These are phyloP conservation scores for Lottia scabra DNA, from an alignment of 2,888 invertebrate species.

Conservation along the genomic window DNA sequence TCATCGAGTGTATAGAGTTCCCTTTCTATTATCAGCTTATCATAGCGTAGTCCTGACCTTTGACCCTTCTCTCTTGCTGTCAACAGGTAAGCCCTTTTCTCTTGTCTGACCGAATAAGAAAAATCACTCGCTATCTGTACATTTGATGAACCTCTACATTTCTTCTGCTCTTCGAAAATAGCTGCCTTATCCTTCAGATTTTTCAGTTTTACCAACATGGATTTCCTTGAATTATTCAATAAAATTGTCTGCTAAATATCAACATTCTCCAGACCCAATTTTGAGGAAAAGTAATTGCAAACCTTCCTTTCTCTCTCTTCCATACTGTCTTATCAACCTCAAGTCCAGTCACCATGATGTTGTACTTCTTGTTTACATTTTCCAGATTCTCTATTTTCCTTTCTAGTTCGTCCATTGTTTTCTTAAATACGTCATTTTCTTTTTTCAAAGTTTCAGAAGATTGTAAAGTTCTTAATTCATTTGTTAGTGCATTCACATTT, in stretches of 20 bases:
- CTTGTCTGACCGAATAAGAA: background rate
- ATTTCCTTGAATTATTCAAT: background rate
- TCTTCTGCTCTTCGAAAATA: background rate
- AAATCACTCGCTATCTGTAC: background rate
- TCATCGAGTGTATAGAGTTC: background rate
- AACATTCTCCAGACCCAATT: background rate
- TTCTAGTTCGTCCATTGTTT: background rate
- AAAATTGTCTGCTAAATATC: background rate
- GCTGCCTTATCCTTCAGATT: background rate
- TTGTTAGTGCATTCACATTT: background rate
- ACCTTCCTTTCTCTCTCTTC: background rate
- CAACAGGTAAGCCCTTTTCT: background rate
- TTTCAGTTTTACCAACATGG: background rate
- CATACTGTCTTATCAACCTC: background rate
- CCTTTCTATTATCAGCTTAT: background rate
- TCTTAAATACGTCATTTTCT: background rate
- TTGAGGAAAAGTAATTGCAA: background rate
- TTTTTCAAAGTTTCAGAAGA: background rate
- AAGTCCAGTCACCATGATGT: background rate
- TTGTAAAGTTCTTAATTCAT: background rate
- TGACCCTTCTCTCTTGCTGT: background rate
- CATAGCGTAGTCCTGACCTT: background rate
- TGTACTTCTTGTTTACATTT: background rate
- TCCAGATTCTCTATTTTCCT: background rate
- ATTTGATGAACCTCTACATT: background rate